Evolutionary conservation across 2,797 vertebrate species (phyloP).

Genomic region (Helicolenus hilgendorfi): DNA sequence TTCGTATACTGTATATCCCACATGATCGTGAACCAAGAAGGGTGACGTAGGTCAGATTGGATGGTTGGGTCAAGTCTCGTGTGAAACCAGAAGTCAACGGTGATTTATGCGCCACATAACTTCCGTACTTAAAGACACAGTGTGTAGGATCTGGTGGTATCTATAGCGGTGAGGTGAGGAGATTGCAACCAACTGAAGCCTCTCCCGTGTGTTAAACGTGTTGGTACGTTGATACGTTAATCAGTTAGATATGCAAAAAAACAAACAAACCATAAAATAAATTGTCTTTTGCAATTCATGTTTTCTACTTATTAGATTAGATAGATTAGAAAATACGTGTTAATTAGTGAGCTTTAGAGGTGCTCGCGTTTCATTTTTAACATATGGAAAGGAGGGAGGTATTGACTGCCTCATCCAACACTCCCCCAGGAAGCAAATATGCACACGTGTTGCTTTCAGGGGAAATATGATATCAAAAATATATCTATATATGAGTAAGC

Average conservation of each 20-base stretch:
- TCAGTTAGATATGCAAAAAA: neutral
- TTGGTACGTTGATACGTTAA: too few relatives aligned
- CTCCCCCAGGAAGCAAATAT: neutral
- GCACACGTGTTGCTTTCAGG: neutral
- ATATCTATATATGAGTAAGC: too few relatives aligned
- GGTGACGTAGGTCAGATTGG: neutral
- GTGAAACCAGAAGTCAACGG: too few relatives aligned
- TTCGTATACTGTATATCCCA: neutral
- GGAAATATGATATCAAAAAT: neutral
- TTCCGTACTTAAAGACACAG: neutral
- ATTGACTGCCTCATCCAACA: too few relatives aligned
- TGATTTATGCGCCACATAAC: neutral
- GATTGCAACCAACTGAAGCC: too few relatives aligned
- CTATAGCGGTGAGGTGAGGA: too few relatives aligned
- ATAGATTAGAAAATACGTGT: neutral
- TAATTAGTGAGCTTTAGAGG: neutral
- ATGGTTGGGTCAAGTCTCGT: neutral
- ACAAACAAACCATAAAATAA: neutral
- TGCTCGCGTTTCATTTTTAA: too few relatives aligned
- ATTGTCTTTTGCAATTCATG: neutral
- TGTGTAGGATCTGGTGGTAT: too few relatives aligned
- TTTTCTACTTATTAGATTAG: neutral
- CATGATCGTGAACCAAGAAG: too few relatives aligned
- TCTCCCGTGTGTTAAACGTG: accelerated
- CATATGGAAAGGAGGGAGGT: too few relatives aligned